Evolutionary conservation across 2,113 vertebrate species (phyloP), one percentile per base, ranked within the genome.

Genomic region (Hemiprocne comata): DNA sequence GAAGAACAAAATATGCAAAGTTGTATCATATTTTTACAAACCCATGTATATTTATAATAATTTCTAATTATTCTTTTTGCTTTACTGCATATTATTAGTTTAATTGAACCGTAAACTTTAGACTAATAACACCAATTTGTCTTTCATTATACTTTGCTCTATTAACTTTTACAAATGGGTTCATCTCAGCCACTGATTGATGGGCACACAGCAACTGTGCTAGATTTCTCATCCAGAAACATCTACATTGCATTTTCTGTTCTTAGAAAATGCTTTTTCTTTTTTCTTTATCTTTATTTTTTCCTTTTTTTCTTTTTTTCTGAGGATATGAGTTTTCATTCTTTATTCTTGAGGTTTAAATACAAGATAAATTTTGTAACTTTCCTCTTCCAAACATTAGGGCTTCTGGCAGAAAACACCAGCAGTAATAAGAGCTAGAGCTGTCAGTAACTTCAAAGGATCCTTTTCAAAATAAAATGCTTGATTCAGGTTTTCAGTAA

Each of bases 121-220:
- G 86, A 81, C 93, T 90, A 94, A 96, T 89, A 76, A 87, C 23
- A 74, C 94, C 74, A 92, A 96, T 94, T 96, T 95, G 93, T 96
- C 97, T 96, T 94, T 83, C 89, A 93, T 96, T 93, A 91, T 93
- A 95, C 74, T 96, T 95, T 94, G 94, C 95, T 90, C 97, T 85
- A 70, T 92, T 95, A 92, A 92, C 95, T 97, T 94, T 95, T 95
- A 95, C 76, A 95, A 90, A 83, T 58, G 79, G 71, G 66, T 89
- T 93, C 86, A 86, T 87, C 75, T 80, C 50, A 89, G 79, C 82
- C 60, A 36, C 80, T 77, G 92, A 93, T 74, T 91, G 95, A 95
- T 78, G 72, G 93, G 92, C 44, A 3, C 79, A 38, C 40, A 77
- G 83, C 91, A 91, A 77, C 65, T 74, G 60, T 67, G 61, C 84